Conservation (phyloP, 2,797 vertebrate genomes). For the Catharus ustulatus region DNA sequence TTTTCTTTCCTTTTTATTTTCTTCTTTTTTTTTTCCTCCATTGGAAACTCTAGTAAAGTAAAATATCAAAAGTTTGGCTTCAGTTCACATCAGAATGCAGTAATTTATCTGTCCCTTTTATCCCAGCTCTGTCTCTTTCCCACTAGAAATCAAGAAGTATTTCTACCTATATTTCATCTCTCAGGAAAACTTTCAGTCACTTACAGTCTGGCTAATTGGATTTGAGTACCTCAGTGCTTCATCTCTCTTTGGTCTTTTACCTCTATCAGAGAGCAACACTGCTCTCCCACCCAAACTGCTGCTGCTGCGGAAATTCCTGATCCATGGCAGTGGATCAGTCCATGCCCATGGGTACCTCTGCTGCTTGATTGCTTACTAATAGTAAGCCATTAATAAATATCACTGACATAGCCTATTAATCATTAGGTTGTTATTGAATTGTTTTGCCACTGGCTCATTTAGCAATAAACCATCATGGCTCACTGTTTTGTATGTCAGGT, state of each 20-base stretch:
- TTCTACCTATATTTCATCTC: neutral
- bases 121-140: neutral
- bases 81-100: neutral
- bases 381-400: neutral
- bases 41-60: constrained; percentile 4
- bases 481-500: neutral
- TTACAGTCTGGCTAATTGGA: neutral
- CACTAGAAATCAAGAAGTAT: neutral
- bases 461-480: neutral
- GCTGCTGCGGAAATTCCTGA: neutral
- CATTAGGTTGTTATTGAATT: neutral
- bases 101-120: neutral
- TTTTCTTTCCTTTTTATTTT: neutral
- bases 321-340: neutral
- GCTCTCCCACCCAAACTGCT: neutral
- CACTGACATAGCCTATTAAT: neutral
- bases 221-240: neutral
- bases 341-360: accelerated
- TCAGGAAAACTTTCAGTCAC: neutral
- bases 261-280: neutral
- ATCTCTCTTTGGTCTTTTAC: neutral
- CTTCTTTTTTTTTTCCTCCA: neutral
- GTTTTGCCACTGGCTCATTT: neutral
- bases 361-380: neutral
- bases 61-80: neutral